phyloP scores from a whole-genome alignment of 2,113 vertebrate species.

The Labeo rohita region DNA sequence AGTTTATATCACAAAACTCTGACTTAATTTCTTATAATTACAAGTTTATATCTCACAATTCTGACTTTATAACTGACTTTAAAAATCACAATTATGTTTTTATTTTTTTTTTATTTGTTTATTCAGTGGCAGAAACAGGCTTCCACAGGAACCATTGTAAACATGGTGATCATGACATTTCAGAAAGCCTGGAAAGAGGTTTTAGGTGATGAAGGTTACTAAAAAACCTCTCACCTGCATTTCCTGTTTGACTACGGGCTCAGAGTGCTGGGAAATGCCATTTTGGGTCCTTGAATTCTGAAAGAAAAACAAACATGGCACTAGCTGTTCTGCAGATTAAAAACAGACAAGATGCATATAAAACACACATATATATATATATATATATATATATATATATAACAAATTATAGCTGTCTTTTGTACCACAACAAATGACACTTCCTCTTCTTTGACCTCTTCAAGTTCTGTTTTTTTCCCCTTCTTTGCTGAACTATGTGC shows the following conservation, averaged over 20 bases:
- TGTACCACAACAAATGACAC: slow-evolving; percentile 65
- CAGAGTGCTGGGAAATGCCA: slow-evolving; percentile 31
- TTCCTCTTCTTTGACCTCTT: slow-evolving; percentile 61
- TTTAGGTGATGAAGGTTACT: neutral
- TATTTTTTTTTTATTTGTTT: too few relatives aligned
- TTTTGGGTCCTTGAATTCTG: slow-evolving; percentile 61
- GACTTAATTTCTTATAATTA: too few relatives aligned
- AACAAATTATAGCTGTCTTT: neutral
- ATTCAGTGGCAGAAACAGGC: too few relatives aligned
- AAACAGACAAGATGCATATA: neutral
- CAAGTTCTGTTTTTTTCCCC: neutral
- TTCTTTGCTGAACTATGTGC: slow-evolving; percentile 8
- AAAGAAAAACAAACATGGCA: slow-evolving; percentile 31
- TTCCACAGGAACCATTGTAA: neutral
- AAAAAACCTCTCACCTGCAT: slow-evolving; percentile 59
- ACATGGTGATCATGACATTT: neutral
- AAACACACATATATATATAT: neutral
- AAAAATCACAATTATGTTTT: too few relatives aligned
- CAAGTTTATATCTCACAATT: too few relatives aligned
- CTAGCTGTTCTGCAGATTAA: neutral
- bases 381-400: too few relatives aligned
- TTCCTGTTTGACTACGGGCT: slow-evolving; percentile 63
- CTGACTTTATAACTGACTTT: too few relatives aligned
- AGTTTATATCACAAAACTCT: too few relatives aligned
- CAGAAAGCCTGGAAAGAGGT: neutral